A percentile compares a stretch with the other conserved stretches of the same genome.
Conservation (phyloP, 2,113 vertebrate genomes). For the Mus musculus region DNA sequence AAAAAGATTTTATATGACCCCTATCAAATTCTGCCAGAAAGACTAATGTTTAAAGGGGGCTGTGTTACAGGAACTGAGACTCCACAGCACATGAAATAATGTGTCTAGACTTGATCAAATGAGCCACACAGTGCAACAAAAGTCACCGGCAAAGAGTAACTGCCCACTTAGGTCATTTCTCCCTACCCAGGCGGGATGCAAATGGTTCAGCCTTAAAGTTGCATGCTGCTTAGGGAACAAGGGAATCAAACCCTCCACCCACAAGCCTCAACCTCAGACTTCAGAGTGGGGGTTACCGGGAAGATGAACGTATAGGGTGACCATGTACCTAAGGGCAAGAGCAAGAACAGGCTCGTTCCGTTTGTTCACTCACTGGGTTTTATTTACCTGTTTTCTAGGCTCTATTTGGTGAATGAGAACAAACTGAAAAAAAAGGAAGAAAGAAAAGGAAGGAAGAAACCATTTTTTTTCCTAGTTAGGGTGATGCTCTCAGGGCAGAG, state of each 20-base stretch:
- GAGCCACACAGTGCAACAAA: constrained; percentile 49
- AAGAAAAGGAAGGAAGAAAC: background rate
- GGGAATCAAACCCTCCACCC: background rate
- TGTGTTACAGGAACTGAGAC: constrained; percentile 51
- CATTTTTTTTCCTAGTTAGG: background rate
- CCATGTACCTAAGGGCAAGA: background rate
- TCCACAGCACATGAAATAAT: constrained; percentile 17
- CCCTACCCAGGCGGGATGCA: background rate
- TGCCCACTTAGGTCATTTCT: background rate
- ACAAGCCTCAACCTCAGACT: background rate
- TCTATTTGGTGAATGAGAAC: background rate
- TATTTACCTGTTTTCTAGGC: background rate
- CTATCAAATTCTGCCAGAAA: constrained; percentile 68
- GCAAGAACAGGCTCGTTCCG: background rate
- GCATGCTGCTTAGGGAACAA: background rate
- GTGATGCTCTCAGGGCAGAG: background rate
- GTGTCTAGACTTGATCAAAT: constrained; percentile 68
- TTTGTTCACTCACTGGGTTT: background rate
- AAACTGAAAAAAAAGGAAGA: background rate
- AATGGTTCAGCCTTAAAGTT: background rate
- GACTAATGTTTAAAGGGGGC: constrained; percentile 71
- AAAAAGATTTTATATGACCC: constrained; percentile 62
- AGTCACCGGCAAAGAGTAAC: constrained; percentile 39
- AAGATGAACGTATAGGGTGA: background rate
- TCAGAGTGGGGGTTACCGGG: background rate